Base-by-base conservation (phyloP, 2,888 invertebrate species). In the Caenorhabditis sp. region DNA sequence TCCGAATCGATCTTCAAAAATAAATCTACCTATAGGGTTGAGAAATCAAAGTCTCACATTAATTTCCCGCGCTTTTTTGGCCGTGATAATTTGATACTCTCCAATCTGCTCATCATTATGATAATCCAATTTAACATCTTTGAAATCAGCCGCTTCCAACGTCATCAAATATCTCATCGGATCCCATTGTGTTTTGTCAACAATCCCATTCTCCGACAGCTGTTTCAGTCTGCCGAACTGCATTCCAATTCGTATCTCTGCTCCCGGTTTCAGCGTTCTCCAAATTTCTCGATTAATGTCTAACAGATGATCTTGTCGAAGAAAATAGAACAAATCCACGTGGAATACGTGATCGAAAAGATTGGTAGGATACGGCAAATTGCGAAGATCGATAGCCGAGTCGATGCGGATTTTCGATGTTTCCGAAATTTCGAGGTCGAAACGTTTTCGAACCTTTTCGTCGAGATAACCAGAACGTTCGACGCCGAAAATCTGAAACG, bases 261-360 rank as follows among this genome's bases (percentile, higher is more conserved):
- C 77, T 8, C 83, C 84, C 0, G 86, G 86, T 50, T 71, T 76
- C 24, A 86, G 63, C 6, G 83, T 78, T 60, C 86, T 62, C 37
- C 72, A 58, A 24, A 86, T 62, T 58, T 86, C 86, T 12, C 64
- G 51, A 49, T 77, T 78, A 26, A 84, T 79, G n/a, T 79, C 79
- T 1, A 70, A 63, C 66, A 86, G 66, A 4, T 71, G 50, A 6
- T 78, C 75, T 27, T 76, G 74, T 27, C 71, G 68, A 62, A 84
- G 68, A 59, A 85, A 86, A 61, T 86, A 86, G 78, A 84, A 87
- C 17, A 84, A 75, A 64, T 86, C 84, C 19, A 86, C 79, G 61
- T 86, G 86, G 69, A 76, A 86, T 10, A 83, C 69, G 12, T 72
- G 77, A 43, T 83, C 70, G 69, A 86, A 87, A 36, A 83, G 75